Evolutionary conservation across 1,140 invertebrate genomes (phyloP).

Genomic region (Zaprionus vittiger): DNA sequence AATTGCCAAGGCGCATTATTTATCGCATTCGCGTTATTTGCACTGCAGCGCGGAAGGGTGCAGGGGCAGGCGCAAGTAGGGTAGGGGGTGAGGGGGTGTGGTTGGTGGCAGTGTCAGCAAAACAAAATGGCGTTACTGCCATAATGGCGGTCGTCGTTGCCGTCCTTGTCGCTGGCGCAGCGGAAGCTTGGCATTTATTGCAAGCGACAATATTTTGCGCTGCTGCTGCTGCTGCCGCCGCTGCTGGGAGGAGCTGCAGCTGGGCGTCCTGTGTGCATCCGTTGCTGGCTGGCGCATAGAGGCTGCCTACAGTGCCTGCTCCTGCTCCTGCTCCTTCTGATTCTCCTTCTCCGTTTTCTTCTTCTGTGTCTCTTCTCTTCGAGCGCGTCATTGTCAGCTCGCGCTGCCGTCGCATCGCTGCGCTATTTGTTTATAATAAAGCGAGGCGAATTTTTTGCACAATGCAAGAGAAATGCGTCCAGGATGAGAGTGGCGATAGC

Average conservation of each 20-base stretch:
- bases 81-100: neutral
- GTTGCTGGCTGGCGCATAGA: slow-evolving; percentile 33
- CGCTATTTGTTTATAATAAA: slow-evolving; percentile 61
- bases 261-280: slow-evolving; percentile 36
- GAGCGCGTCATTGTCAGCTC: slow-evolving; percentile 44
- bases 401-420: neutral
- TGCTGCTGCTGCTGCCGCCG: slow-evolving; percentile 29
- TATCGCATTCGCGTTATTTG: slow-evolving; percentile 70
- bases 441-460: slow-evolving; percentile 49
- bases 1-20: slow-evolving; percentile 78
- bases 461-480: slow-evolving; percentile 31
- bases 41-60: slow-evolving; percentile 10
- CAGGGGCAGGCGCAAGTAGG: no score
- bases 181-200: slow-evolving; percentile 81
- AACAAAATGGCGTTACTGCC: slow-evolving; percentile 70
- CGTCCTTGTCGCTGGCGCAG: slow-evolving; percentile 63
- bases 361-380: slow-evolving; percentile 3
- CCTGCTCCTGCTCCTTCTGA: neutral
- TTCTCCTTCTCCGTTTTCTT: no score
- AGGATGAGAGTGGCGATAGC: slow-evolving; percentile 26
- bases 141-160: slow-evolving; percentile 64
- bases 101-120: slow-evolving; percentile 29
- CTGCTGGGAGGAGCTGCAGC: slow-evolving; percentile 28
- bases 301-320: neutral
- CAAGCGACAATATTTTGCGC: slow-evolving; percentile 78